These are phyloP conservation scores for Sarcophaga bullata DNA, from an alignment of 1,140 invertebrate genomes.

Conservation along the genomic window DNA sequence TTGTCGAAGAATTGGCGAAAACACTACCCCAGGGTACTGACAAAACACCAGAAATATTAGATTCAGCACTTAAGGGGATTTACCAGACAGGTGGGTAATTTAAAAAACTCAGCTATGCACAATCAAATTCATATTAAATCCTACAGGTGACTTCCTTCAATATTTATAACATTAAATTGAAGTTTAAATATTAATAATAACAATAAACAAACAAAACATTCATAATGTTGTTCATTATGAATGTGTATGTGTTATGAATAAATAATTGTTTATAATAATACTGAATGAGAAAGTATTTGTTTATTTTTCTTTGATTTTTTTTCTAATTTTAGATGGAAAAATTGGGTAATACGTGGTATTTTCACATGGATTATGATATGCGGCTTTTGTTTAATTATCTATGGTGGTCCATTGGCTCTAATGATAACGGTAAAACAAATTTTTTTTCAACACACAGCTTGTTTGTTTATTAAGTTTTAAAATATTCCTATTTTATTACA, in stretches of 20 bases:
- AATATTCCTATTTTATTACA: slow-evolving; percentile 69
- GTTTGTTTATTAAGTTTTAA: neutral
- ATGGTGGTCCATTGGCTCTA: slow-evolving; percentile 92
- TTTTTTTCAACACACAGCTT: neutral
- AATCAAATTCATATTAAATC: too few species aligned
- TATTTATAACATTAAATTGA: neutral
- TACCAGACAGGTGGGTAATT: slow-evolving; percentile 67
- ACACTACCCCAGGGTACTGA: slow-evolving; percentile 87
- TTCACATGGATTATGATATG: slow-evolving; percentile 98
- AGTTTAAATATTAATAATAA: too few species aligned
- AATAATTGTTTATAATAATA: neutral
- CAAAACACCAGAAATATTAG: slow-evolving; percentile 87
- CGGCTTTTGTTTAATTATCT: slow-evolving; percentile 94
- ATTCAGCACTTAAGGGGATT: slow-evolving; percentile 81
- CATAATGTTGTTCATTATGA: neutral
- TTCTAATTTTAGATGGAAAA: slow-evolving; percentile 85
- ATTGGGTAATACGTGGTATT: slow-evolving; percentile 97
- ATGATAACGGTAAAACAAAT: slow-evolving; percentile 88
- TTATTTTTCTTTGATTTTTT: neutral
- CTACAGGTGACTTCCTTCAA: slow-evolving; percentile 36
- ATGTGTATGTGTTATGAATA: neutral
- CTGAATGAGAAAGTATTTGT: neutral
- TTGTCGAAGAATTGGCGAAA: slow-evolving; percentile 81
- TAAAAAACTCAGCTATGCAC: too few species aligned
- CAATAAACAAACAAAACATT: too few species aligned